These are phyloP conservation scores for Nyctereutes procyonoides DNA, from an alignment of 2,113 vertebrate species.

Conservation along the genomic window DNA sequence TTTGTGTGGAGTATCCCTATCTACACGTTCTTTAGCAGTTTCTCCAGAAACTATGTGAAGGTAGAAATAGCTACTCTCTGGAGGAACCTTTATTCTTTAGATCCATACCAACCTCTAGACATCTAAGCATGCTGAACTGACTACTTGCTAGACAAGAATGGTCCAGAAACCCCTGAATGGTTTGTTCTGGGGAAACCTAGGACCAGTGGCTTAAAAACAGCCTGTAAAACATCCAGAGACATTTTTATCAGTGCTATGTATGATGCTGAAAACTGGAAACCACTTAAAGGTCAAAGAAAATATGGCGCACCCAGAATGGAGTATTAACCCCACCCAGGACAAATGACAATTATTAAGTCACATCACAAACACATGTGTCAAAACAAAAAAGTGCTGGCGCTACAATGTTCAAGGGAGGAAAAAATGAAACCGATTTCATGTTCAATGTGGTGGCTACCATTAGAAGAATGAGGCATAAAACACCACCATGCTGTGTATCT, in stretches of 20 bases:
- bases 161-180: not conserved
- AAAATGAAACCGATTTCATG: not conserved
- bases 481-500: not conserved
- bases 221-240: slow-evolving; percentile 9
- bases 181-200: not conserved
- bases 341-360: not conserved
- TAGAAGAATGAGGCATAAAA: not conserved
- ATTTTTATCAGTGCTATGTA: not conserved
- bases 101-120: not conserved
- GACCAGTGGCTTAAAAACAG: not conserved
- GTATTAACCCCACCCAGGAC: not conserved
- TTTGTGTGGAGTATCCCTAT: not conserved
- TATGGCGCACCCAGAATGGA: not conserved
- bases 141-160: too few species aligned
- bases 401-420: not conserved
- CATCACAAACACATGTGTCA: not conserved
- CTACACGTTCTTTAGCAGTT: not conserved
- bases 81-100: not conserved
- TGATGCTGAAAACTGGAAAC: slow-evolving; percentile 11
- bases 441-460: not conserved
- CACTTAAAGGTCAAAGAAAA: slow-evolving; percentile 36
- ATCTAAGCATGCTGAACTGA: not conserved
- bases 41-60: not conserved
- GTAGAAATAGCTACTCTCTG: not conserved
- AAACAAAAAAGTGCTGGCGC: not conserved